These are phyloP conservation scores for Gymnoscopelus microlampas DNA, from an alignment of 2,797 vertebrate genomes.

Conservation along the genomic window DNA sequence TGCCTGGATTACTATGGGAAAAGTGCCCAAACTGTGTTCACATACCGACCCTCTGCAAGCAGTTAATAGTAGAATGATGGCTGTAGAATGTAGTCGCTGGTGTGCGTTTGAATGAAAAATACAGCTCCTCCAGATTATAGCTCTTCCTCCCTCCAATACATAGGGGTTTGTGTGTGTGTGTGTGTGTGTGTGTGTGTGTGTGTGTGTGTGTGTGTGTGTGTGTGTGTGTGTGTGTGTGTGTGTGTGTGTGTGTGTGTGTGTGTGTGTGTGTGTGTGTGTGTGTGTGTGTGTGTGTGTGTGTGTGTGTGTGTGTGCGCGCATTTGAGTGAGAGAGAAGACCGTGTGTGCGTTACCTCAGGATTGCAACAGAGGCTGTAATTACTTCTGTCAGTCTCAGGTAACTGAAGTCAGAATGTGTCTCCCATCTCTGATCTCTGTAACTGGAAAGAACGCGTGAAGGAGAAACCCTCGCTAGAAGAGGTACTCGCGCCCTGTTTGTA, in stretches of 20 bases:
- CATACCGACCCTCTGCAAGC: constrained; percentile 33
- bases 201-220: constrained; percentile 13
- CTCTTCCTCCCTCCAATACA: constrained; percentile 19
- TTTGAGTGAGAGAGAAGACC: constrained; percentile 3
- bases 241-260: constrained; percentile 2
- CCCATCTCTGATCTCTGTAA: constrained; percentile 44
- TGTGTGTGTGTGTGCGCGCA: constrained; percentile 11
- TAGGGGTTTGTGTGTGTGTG: background rate
- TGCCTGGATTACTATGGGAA: constrained; percentile 44
- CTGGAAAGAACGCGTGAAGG: constrained; percentile 25
- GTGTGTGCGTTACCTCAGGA: constrained; percentile 30
- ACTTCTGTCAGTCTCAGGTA: constrained; percentile 69
- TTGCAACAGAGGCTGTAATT: constrained; percentile 63
- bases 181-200: background rate
- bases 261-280: background rate
- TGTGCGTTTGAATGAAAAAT: background rate
- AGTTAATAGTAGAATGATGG: constrained; percentile 23
- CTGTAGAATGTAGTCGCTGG: background rate
- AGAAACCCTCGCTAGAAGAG: constrained; percentile 25
- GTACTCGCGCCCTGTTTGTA: constrained; percentile 11
- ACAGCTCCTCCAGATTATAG: constrained; percentile 28
- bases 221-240: constrained; percentile 13
- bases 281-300: constrained; percentile 16
- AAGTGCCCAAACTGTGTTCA: constrained; percentile 48
- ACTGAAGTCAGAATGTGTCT: constrained; percentile 51